Evolutionary conservation across 2,888 invertebrate genomes (phyloP).

Genomic region (Stenotaenia linearis): DNA sequence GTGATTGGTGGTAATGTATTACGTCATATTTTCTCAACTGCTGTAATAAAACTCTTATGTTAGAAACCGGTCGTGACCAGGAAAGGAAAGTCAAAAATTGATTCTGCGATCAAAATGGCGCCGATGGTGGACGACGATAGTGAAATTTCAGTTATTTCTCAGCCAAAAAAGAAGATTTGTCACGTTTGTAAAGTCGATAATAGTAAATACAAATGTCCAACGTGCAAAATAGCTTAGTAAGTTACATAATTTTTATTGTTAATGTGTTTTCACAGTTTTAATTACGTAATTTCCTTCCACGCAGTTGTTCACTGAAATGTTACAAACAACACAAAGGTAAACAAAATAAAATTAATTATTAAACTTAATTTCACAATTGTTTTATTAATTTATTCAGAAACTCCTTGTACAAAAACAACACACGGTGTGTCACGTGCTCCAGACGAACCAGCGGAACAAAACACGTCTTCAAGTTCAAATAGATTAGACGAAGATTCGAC

Average conservation of each 20-base stretch:
- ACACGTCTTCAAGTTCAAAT: neutral
- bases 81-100: neutral
- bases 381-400: neutral
- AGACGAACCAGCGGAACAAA: too few species aligned
- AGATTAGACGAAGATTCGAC: neutral
- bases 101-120: neutral
- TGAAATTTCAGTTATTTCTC: neutral
- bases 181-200: neutral
- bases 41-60: too few species aligned
- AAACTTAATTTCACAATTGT: neutral
- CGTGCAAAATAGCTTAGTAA: neutral
- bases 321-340: slow-evolving; percentile 3
- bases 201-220: neutral
- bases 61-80: too few species aligned
- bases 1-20: too few species aligned
- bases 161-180: neutral
- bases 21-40: neutral
- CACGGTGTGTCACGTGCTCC: too few species aligned
- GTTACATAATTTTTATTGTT: neutral
- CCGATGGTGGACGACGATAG: neutral
- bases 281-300: neutral
- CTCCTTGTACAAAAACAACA: neutral
- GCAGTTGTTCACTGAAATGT: neutral
- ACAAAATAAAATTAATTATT: neutral
- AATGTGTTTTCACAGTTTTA: neutral